These are phyloP conservation scores for Machimus rusticus DNA, from an alignment of 2,888 invertebrate genomes.

Conservation along the genomic window DNA sequence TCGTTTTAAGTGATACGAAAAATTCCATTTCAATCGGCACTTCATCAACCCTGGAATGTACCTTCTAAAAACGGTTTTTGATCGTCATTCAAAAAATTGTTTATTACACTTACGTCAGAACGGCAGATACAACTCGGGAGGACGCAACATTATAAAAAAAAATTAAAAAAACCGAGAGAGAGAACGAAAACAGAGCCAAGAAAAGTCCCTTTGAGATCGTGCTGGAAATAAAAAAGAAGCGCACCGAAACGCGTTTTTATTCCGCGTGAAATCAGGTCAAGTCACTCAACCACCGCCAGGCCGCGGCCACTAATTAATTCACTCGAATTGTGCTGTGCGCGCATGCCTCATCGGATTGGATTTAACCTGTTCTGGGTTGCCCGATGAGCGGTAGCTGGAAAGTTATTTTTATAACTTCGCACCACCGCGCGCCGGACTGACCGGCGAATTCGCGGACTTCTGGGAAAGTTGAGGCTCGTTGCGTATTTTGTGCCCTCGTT, in stretches of 20 bases:
- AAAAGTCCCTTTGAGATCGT: neutral
- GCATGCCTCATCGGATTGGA: neutral
- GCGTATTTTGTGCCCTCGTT: neutral
- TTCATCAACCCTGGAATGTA: neutral
- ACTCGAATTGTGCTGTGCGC: neutral
- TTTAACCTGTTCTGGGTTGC: neutral
- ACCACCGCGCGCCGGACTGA: neutral
- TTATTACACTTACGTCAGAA: neutral
- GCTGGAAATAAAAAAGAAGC: neutral
- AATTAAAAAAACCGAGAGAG: neutral
- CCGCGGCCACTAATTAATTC: neutral
- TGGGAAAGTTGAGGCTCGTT: neutral
- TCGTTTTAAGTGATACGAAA: neutral
- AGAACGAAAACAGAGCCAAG: neutral
- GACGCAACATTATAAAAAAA: neutral
- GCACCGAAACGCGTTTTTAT: neutral
- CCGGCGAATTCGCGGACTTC: neutral
- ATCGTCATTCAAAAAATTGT: neutral
- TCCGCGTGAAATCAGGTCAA: neutral
- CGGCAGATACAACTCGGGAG: neutral
- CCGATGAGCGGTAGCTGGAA: neutral
- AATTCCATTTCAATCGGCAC: neutral
- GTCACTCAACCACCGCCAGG: neutral
- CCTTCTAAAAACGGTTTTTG: neutral
- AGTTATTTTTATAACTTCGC: neutral